A percentile compares a stretch with the other conserved stretches of the same genome.
phyloP scores from a whole-genome alignment of 64 coral and sea anemone genomes.

The Montipora foliosa region DNA sequence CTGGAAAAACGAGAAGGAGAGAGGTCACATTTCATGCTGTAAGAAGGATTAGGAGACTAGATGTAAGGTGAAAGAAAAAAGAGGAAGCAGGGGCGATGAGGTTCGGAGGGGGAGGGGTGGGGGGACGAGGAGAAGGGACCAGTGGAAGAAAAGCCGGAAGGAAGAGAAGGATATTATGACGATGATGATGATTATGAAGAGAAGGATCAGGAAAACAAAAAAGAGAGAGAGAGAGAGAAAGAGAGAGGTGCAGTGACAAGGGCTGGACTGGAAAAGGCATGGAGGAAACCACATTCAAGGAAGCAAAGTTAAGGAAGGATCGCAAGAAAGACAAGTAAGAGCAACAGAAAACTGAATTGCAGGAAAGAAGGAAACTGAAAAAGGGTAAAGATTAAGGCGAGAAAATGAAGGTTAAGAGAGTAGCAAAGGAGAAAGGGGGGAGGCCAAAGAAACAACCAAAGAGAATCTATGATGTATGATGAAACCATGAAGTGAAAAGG shows the following conservation, averaged over 20 bases:
- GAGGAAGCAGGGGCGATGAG: not conserved
- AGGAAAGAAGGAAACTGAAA: no score
- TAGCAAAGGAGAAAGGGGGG: no score
- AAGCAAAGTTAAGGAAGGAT: no score
- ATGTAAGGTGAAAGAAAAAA: not conserved
- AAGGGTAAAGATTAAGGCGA: no score
- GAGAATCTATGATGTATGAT: no score
- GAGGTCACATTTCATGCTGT: not conserved
- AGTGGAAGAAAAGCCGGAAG: not conserved
- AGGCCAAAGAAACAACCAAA: no score
- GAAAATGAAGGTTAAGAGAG: no score
- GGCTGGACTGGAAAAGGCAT: not conserved
- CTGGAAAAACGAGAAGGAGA: not conserved
- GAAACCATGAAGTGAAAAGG: no score
- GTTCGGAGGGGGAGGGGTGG: no score
- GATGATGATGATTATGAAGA: not conserved
- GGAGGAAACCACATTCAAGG: not conserved
- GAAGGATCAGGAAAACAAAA: not conserved
- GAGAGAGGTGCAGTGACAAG: not conserved
- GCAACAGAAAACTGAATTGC: no score
- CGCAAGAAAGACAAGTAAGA: no score
- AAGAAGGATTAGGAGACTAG: not conserved
- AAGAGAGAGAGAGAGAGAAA: not conserved
- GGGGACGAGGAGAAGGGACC: not conserved
- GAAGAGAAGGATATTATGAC: not conserved